Percentiles rank a stretch among this genome's conserved stretches.
These are phyloP conservation scores for Sympetrum striolatum DNA, from an alignment of 2,888 invertebrate species.

Conservation along the genomic window DNA sequence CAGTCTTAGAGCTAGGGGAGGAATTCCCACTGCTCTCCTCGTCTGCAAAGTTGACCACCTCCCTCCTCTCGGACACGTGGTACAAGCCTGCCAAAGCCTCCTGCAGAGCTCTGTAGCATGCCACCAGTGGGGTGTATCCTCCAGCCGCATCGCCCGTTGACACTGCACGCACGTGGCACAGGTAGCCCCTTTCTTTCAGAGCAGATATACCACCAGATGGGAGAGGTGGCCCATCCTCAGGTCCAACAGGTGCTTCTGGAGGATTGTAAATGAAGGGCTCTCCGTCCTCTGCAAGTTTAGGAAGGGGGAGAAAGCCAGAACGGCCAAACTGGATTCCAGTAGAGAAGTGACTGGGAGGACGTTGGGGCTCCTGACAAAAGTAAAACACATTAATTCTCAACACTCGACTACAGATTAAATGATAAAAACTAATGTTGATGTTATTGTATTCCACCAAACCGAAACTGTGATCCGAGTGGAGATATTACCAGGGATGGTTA, in stretches of 20 bases:
- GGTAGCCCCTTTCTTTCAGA: constrained; percentile 73
- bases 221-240: constrained; percentile 57
- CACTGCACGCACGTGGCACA: constrained; percentile 77
- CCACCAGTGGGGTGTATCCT: constrained; percentile 82
- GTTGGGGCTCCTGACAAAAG: neutral
- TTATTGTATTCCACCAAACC: too few species aligned
- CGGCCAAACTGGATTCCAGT: constrained; percentile 83
- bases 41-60: constrained; percentile 11
- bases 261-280: constrained; percentile 78
- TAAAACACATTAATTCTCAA: too few species aligned
- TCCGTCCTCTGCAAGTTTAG: constrained; percentile 71
- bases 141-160: constrained; percentile 81
- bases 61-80: constrained; percentile 23
- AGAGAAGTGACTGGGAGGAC: constrained; percentile 75
- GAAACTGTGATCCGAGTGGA: too few species aligned
- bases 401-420: too few species aligned
- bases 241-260: constrained; percentile 71
- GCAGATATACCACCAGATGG: neutral
- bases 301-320: constrained; percentile 71
- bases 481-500: too few species aligned
- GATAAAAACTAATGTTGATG: too few species aligned
- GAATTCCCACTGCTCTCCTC: constrained; percentile 14
- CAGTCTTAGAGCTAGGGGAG: neutral
- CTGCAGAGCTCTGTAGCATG: constrained; percentile 85
- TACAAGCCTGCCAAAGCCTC: constrained; percentile 86